A percentile compares a stretch with the other conserved stretches of the same genome.
These are phyloP conservation scores for Thymelicus sylvestris DNA, from an alignment of 2,888 invertebrate genomes.

Conservation along the genomic window DNA sequence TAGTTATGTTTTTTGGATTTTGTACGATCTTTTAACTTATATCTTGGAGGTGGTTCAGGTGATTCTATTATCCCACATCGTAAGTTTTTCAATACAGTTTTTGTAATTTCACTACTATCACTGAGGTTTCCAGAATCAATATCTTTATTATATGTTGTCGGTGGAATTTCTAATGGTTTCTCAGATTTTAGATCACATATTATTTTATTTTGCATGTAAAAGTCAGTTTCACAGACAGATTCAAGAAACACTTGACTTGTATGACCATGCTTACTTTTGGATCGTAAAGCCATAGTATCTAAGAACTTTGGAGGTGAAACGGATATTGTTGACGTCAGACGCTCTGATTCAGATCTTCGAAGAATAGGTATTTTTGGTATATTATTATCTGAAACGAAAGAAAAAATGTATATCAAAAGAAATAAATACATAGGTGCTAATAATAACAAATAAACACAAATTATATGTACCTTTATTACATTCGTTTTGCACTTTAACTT, in stretches of 20 bases:
- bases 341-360: conserved; percentile 80
- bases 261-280: conserved; percentile 85
- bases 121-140: conserved; percentile 70
- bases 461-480: conserved; percentile 46
- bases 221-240: conserved; percentile 65
- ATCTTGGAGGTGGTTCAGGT: conserved; percentile 78
- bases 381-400: conserved; percentile 70
- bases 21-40: conserved; percentile 64
- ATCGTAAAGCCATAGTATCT: conserved; percentile 93
- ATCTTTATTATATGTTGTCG: conserved; percentile 48
- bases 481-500: conserved; percentile 47
- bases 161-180: conserved; percentile 42
- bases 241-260: conserved; percentile 86
- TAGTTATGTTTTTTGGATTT: conserved; percentile 79
- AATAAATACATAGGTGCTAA: neutral
- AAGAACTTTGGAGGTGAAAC: conserved; percentile 86
- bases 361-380: conserved; percentile 72
- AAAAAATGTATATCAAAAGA: conserved; percentile 13
- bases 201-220: conserved; percentile 45
- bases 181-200: conserved; percentile 26
- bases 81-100: conserved; percentile 69
- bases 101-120: conserved; percentile 76
- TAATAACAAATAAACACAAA: neutral
- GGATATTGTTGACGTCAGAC: conserved; percentile 65
- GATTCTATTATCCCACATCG: conserved; percentile 74